phyloP scores from a whole-genome alignment of 2,113 vertebrate species.

The Clupea harengus region DNA sequence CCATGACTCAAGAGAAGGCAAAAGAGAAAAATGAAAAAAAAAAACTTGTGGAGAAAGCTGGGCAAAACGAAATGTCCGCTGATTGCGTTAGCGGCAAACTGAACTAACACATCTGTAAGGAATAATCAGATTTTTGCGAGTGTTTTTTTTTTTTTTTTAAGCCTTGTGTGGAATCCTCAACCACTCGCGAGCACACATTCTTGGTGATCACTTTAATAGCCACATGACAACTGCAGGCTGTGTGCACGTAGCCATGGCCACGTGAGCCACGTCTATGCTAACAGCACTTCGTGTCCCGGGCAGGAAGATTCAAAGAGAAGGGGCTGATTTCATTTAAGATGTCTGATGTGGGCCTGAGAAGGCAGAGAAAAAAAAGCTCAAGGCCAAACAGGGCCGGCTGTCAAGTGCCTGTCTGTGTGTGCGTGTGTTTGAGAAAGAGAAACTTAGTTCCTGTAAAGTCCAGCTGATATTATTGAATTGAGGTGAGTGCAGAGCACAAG shows the following conservation, averaged over 20 bases:
- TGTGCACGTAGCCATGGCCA: not conserved
- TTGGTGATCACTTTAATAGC: constrained; percentile 2
- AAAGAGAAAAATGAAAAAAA: not conserved
- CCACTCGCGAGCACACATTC: not conserved
- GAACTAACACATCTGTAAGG: not conserved
- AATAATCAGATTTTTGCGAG: not conserved
- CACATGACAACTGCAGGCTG: constrained; percentile 8
- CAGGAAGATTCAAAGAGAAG: not conserved
- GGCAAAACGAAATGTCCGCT: not conserved
- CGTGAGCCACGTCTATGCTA: not conserved
- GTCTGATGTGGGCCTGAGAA: not conserved
- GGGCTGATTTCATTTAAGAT: not conserved
- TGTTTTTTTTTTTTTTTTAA: not conserved
- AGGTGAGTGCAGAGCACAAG: no score
- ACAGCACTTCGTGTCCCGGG: not conserved
- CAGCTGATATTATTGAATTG: no score
- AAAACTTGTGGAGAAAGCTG: not conserved
- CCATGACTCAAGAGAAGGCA: not conserved
- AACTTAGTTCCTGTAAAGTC: not conserved
- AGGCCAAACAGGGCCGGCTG: not conserved
- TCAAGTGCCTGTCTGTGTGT: not conserved
- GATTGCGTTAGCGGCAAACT: not conserved
- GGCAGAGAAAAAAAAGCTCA: not conserved
- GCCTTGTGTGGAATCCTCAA: not conserved
- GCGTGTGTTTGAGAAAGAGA: not conserved